Conservation (phyloP, 2,113 vertebrate species). For the Ctenodactylus gundi region DNA sequence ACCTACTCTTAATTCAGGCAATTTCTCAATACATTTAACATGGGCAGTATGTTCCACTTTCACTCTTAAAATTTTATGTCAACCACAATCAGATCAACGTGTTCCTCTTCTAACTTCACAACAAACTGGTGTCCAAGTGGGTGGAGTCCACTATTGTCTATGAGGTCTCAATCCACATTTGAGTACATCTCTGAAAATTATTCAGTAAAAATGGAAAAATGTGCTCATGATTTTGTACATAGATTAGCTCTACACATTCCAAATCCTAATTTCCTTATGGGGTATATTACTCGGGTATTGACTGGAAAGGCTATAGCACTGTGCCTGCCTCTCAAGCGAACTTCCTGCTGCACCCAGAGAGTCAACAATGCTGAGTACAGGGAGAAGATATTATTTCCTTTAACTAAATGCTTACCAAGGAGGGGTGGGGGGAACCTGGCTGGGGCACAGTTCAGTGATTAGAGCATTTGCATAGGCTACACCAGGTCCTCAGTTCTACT, state of each 20-base stretch:
- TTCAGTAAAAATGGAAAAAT: background rate
- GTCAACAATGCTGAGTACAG: too few species aligned
- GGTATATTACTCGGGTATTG: background rate
- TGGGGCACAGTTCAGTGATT: too few species aligned
- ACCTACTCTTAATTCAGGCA: background rate
- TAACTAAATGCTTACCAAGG: background rate
- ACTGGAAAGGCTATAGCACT: background rate
- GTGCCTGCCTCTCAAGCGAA: background rate
- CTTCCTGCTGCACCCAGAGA: background rate
- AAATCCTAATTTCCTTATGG: background rate
- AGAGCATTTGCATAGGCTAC: too few species aligned
- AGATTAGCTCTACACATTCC: background rate
- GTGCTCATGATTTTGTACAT: background rate
- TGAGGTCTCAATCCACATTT: background rate
- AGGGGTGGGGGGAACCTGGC: too few species aligned
- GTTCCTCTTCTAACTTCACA: background rate
- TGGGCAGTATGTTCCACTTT: background rate
- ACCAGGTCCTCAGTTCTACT: too few species aligned
- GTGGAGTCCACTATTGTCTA: background rate
- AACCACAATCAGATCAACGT: rapidly evolving
- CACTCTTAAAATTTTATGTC: background rate
- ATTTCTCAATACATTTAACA: background rate
- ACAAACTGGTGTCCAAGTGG: background rate
- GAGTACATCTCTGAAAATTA: background rate
- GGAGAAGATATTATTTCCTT: background rate